Evolutionary conservation across 1,140 invertebrate genomes (phyloP).

Genomic region (Ceratosolen fusciceps): DNA sequence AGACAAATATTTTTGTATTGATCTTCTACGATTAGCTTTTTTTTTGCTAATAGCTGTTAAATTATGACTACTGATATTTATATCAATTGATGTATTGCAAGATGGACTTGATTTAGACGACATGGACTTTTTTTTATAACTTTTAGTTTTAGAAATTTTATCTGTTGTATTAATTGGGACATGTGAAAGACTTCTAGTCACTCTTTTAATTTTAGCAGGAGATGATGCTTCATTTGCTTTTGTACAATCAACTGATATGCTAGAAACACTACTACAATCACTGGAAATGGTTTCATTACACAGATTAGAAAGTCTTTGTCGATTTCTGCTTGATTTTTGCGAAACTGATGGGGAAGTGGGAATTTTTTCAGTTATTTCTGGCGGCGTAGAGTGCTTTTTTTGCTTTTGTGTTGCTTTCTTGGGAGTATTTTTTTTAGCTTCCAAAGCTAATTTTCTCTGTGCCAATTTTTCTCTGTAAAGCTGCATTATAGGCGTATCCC

Average conservation of each 20-base stretch:
- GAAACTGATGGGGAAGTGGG: not conserved
- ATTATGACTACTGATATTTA: not conserved
- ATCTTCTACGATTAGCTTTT: not conserved
- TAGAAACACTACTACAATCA: constrained; percentile 11
- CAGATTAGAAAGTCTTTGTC: not conserved
- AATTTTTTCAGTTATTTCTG: not conserved
- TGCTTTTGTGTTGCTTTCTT: constrained; percentile 21
- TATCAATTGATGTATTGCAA: not conserved
- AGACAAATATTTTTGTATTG: not conserved
- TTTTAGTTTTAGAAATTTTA: constrained; percentile 32
- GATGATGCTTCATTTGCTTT: constrained; percentile 18
- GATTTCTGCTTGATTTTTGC: not conserved
- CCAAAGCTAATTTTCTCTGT: constrained; percentile 28
- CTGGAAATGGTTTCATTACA: constrained; percentile 13
- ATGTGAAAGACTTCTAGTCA: not conserved
- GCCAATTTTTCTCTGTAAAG: constrained; percentile 45
- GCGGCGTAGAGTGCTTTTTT: not conserved
- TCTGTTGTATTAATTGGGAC: not conserved
- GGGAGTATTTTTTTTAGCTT: constrained; percentile 36
- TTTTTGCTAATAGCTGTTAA: not conserved
- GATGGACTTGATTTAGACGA: constrained; percentile 7
- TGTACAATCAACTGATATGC: not conserved
- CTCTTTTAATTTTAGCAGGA: not conserved
- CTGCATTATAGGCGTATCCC: constrained; percentile 46
- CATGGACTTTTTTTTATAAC: not conserved